Conservation (phyloP, 2,113 vertebrate genomes). For the Taxidea taxus region DNA sequence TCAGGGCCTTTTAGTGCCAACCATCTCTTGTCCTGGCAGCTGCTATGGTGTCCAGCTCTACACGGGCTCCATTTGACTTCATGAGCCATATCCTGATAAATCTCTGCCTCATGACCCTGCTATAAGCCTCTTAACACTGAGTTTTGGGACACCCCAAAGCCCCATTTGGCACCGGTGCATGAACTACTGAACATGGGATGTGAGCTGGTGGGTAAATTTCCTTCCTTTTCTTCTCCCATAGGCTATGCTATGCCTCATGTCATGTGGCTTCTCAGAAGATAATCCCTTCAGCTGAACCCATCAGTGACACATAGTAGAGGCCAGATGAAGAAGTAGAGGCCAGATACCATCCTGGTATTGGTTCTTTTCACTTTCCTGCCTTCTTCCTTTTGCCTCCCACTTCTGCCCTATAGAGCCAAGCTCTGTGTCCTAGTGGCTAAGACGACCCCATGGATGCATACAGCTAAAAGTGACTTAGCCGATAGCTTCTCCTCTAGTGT, state of each 20-base stretch:
- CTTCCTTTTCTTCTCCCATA: background rate
- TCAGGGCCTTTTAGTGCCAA: background rate
- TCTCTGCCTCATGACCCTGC: background rate
- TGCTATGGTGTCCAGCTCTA: background rate
- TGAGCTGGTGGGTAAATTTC: background rate
- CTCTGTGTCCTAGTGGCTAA: background rate
- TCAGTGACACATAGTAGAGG: background rate
- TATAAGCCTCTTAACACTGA: background rate
- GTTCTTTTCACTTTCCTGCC: background rate
- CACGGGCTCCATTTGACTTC: background rate
- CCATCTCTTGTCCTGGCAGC: background rate
- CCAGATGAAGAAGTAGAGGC: background rate
- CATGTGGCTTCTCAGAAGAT: slow-evolving; percentile 5
- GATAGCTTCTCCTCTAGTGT: background rate
- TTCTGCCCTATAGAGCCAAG: background rate
- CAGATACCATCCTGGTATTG: background rate
- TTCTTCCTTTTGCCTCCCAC: background rate
- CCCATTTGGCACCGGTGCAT: background rate
- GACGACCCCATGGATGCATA: background rate
- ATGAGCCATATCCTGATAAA: background rate
- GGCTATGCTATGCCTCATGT: background rate
- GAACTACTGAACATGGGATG: background rate
- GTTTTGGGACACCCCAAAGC: background rate
- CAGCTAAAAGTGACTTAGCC: background rate
- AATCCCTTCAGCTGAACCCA: background rate